These are phyloP conservation scores for Rafetus swinhoei DNA, from an alignment of 2,113 vertebrate species.

Conservation along the genomic window DNA sequence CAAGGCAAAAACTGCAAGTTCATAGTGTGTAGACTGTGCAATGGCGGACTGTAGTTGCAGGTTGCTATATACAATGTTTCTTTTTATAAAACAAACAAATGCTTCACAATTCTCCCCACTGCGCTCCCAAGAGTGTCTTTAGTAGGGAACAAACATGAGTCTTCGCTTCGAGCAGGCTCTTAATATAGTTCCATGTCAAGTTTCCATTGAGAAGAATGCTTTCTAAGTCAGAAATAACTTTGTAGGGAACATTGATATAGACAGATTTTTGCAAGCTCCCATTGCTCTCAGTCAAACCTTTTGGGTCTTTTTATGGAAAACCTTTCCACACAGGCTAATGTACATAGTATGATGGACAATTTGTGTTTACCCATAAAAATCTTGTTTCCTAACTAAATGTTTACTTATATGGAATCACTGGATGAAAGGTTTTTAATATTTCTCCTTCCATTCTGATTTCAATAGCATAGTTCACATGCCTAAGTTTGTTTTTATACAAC, in stretches of 20 bases:
- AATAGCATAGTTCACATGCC: conserved; percentile 13
- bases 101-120: conserved; percentile 3
- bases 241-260: conserved; percentile 37
- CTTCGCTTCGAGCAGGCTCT: conserved; percentile 47
- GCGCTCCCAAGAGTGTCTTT: conserved; percentile 9
- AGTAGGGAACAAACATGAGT: conserved; percentile 35
- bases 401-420: conserved; percentile 62
- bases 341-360: background rate
- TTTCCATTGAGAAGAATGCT: conserved; percentile 62
- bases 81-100: conserved; percentile 17
- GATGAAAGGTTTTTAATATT: conserved; percentile 36
- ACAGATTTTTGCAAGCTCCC: conserved; percentile 29
- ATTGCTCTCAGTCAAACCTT: background rate
- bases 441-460: conserved; percentile 55
- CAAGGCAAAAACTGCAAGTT: background rate
- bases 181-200: conserved; percentile 32
- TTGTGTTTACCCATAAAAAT: conserved; percentile 31
- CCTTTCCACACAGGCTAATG: conserved; percentile 14
- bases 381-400: conserved; percentile 41
- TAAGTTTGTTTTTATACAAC: conserved; percentile 8
- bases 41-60: background rate
- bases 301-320: conserved; percentile 21
- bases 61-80: background rate
- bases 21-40: background rate
- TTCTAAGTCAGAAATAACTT: conserved; percentile 37